Percentiles rank a stretch among this genome's conserved stretches.
These are phyloP conservation scores for Etheostoma cragini DNA, from an alignment of 2,113 vertebrate species.

Conservation along the genomic window DNA sequence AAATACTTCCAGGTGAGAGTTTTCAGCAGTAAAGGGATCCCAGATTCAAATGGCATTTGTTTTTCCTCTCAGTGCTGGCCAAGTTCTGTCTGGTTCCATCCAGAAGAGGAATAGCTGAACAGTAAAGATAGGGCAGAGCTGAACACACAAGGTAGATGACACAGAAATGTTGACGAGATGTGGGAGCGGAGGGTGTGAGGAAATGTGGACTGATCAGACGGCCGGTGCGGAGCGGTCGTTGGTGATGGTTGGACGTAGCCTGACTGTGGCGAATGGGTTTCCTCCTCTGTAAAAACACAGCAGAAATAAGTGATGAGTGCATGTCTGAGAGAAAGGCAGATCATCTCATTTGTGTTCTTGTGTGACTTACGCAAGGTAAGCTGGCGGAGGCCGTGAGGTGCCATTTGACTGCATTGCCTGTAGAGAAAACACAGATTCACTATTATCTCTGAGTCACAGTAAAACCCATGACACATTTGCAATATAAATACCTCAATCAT, in stretches of 20 bases:
- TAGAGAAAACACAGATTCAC: conserved; percentile 44
- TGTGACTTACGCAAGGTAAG: conserved; percentile 88
- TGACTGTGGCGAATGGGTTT: conserved; percentile 94
- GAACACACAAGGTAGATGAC: conserved; percentile 1
- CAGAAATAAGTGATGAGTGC: conserved; percentile 20
- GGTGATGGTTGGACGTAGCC: conserved; percentile 94
- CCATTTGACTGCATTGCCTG: conserved; percentile 90
- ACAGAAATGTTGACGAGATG: not conserved
- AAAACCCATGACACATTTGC: not conserved
- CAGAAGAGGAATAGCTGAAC: conserved; percentile 25
- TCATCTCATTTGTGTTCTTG: not conserved
- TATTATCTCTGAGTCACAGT: not conserved
- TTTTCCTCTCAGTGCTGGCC: conserved; percentile 30
- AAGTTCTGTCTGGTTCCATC: conserved; percentile 8
- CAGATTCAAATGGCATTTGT: conserved; percentile 55
- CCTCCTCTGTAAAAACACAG: conserved; percentile 86
- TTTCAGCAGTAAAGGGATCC: conserved; percentile 37
- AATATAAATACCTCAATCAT: not conserved
- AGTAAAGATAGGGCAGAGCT: not conserved
- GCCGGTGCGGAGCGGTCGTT: conserved; percentile 94
- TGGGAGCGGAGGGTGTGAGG: not conserved
- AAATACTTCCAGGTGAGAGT: conserved; percentile 44
- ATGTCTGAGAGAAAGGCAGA: not conserved
- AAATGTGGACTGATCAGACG: conserved; percentile 79
- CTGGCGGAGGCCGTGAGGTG: conserved; percentile 84